A percentile compares a stretch with the other conserved stretches of the same genome.
Evolutionary conservation across 2,113 vertebrate species (phyloP).

Genomic region (Vulpes ferrilata): DNA sequence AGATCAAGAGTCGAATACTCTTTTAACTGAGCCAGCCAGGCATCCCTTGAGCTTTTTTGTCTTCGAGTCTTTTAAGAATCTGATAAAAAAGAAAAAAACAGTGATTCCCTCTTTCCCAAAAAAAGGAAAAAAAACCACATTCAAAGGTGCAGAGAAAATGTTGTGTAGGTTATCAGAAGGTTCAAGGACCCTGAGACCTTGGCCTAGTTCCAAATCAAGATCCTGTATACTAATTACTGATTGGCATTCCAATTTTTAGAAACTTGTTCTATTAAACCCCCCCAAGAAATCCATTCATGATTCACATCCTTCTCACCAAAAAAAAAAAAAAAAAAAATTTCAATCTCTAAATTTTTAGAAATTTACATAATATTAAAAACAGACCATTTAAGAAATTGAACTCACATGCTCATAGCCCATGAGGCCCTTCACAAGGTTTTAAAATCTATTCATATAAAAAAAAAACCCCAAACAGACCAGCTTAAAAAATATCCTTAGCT

Average conservation of each 20-base stretch:
- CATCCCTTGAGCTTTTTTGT: background rate
- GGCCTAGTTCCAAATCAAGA: constrained; percentile 24
- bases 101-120: background rate
- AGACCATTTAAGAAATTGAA: constrained; percentile 56
- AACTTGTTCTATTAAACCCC: constrained; percentile 40
- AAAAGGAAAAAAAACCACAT: background rate
- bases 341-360: constrained; percentile 61
- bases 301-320: background rate
- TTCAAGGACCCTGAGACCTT: background rate
- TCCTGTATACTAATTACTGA: background rate
- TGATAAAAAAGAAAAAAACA: constrained; percentile 26
- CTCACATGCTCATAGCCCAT: constrained; percentile 54
- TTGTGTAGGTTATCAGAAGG: background rate
- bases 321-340: constrained; percentile 11
- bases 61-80: constrained; percentile 53
- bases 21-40: background rate
- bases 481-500: constrained; percentile 2
- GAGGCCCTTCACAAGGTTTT: constrained; percentile 59
- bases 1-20: background rate
- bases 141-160: constrained; percentile 3
- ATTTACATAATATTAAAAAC: constrained; percentile 68
- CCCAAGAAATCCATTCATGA: constrained; percentile 25
- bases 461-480: background rate
- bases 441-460: constrained; percentile 56
- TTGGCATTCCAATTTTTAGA: constrained; percentile 27